Base-by-base conservation (phyloP, 2,888 invertebrate species). In the Noctua janthe region DNA sequence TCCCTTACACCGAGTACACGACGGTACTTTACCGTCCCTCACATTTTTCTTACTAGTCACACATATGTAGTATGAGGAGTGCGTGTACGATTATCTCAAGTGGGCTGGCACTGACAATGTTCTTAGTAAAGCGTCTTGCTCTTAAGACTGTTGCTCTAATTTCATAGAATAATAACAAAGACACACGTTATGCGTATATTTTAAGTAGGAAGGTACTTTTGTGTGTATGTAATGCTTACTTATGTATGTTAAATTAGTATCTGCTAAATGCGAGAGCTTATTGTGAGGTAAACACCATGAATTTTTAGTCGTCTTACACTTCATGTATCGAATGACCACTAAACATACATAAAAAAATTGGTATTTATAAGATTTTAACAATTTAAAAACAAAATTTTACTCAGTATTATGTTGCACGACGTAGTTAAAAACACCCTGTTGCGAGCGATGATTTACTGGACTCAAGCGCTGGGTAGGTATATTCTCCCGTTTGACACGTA, bases 81-180 rank as follows among this genome's bases (percentile, higher is more conserved):
- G 54, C n/a, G 64, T 74, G 72, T 62, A 67, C 64, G 23, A 67
- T 82, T 76, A 85, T 85, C 84, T 87, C 13, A 59, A 85, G 87
- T 87, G 80, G 64, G 1, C 51, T 70, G 54, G 3, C n/a, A n/a
- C 49, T 59, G 78, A 43, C 77, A 86, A 67, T 71, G 49, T 74
- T 59, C 66, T 56, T n/a, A 62, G 54, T 74, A n/a, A 59, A 74
- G 15, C 59, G 39, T 51, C 43, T 74, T 43, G 62, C 85, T 71
- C 67, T 71, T 69, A 43, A 67, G 67, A 83, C 35, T 29, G 35
- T 64, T 83, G 76, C 56, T 74, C 78, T 76, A 76, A 76, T 87
- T 75, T 69, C 15, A 67, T 56, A 74, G 11, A 79, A 64, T 20
- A 35, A 64, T 79, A 79, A 71, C 11, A 77, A 35, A 67, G n/a